Conservation (phyloP, 92 coral and sea anemone species). For the Paragorgia papillata region DNA sequence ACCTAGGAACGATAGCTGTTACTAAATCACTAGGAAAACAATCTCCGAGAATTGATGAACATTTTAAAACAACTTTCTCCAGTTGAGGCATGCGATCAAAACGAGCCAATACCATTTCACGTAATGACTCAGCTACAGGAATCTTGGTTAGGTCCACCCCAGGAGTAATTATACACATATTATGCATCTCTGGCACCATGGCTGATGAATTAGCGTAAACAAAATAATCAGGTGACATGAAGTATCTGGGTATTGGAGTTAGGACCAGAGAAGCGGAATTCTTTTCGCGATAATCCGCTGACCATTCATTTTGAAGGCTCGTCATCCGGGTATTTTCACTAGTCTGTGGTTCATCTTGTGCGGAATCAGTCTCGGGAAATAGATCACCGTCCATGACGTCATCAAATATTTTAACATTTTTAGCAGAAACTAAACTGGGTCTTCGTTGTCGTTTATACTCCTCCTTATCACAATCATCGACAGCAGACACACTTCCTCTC, state of each 20-base stretch:
- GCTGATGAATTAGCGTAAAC: slow-evolving; percentile 64
- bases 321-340: not conserved
- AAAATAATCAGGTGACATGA: slow-evolving; percentile 58
- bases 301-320: slow-evolving; percentile 7
- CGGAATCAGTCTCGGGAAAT: slow-evolving; percentile 11
- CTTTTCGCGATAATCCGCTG: slow-evolving; percentile 27
- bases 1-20: slow-evolving; percentile 80
- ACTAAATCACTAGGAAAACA: slow-evolving; percentile 75
- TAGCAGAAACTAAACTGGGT: not conserved
- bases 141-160: slow-evolving; percentile 81
- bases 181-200: slow-evolving; percentile 75
- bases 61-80: slow-evolving; percentile 85
- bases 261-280: not conserved
- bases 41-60: slow-evolving; percentile 85
- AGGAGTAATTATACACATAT: slow-evolving; percentile 82
- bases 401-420: not conserved
- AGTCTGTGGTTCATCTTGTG: not conserved
- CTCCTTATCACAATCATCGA: not conserved
- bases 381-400: slow-evolving; percentile 22
- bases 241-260: slow-evolving; percentile 38
- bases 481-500: slow-evolving; percentile 16
- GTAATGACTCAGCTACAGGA: slow-evolving; percentile 91
- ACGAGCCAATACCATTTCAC: slow-evolving; percentile 96
- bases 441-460: not conserved
- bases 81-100: slow-evolving; percentile 91